These are phyloP conservation scores for Hirtodrosophila alboralis DNA, from an alignment of 2,888 invertebrate species.

Conservation along the genomic window DNA sequence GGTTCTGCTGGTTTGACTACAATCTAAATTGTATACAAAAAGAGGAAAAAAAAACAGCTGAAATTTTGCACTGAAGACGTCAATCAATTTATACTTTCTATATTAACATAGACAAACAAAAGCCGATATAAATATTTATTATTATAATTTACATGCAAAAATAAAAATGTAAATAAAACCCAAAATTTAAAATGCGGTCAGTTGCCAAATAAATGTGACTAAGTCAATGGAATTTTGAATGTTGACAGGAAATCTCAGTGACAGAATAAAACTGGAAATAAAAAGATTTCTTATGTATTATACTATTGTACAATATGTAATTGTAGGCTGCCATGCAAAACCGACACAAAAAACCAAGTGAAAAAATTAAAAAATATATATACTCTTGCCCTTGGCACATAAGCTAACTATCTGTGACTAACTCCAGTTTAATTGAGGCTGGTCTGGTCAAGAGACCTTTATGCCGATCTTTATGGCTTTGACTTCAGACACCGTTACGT, in stretches of 20 bases:
- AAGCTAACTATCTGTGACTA: constrained; percentile 69
- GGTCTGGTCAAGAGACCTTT: background rate
- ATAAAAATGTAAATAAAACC: too few species aligned
- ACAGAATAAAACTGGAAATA: too few species aligned
- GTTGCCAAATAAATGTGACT: constrained; percentile 46
- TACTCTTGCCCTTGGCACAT: constrained; percentile 72
- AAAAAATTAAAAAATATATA: constrained; percentile 40
- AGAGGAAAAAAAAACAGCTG: background rate
- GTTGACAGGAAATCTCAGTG: too few species aligned
- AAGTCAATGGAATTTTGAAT: constrained; percentile 55
- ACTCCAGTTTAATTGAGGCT: constrained; percentile 53
- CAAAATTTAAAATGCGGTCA: constrained; percentile 64
- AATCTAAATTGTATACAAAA: constrained; percentile 51
- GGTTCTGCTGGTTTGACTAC: constrained; percentile 57
- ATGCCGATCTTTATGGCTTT: too few species aligned
- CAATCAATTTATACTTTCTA: constrained; percentile 62
- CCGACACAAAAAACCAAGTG: constrained; percentile 19
- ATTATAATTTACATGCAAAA: constrained; percentile 36
- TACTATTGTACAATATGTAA: constrained; percentile 22
- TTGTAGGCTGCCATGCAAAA: constrained; percentile 41
- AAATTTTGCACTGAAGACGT: constrained; percentile 11
- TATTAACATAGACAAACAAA: constrained; percentile 38
- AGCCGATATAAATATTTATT: constrained; percentile 60
- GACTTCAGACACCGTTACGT: constrained; percentile 42
- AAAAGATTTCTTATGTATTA: constrained; percentile 12